Evolutionary conservation across 2,797 vertebrate species (phyloP).

Genomic region (Podargus strigoides): DNA sequence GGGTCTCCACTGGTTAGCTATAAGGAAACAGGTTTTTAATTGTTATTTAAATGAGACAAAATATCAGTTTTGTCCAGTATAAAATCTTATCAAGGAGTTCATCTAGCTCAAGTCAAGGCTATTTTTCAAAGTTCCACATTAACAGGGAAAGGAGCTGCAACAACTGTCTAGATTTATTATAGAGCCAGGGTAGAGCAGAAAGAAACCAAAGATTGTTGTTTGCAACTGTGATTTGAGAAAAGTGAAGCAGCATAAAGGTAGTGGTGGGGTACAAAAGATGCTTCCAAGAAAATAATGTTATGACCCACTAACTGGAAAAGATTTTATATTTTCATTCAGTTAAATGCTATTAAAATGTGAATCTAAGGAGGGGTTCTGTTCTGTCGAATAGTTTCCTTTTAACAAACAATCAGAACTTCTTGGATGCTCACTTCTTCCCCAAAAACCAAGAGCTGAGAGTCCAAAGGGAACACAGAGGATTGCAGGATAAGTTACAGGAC

Average conservation of each 20-base stretch:
- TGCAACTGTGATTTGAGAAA: neutral
- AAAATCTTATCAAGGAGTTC: slow-evolving; percentile 42
- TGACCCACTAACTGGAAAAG: neutral
- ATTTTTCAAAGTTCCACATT: slow-evolving; percentile 47
- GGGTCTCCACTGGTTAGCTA: neutral
- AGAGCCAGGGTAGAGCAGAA: neutral
- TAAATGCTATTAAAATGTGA: neutral
- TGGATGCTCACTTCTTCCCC: neutral
- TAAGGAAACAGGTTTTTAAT: neutral
- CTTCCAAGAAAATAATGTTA: neutral
- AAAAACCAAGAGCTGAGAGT: neutral
- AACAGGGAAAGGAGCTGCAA: neutral
- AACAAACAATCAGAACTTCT: neutral
- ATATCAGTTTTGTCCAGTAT: slow-evolving; percentile 16
- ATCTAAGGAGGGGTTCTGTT: neutral
- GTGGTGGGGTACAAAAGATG: neutral
- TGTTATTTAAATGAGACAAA: slow-evolving; percentile 20
- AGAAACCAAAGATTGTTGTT: neutral
- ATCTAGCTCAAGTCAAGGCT: slow-evolving; percentile 30
- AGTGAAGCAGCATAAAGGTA: neutral
- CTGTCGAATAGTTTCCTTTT: neutral
- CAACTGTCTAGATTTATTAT: neutral
- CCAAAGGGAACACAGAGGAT: neutral
- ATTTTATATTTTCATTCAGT: neutral
- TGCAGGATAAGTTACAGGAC: neutral